These are phyloP conservation scores for Ophion obscuratus DNA, from an alignment of 2,888 invertebrate genomes.

Conservation along the genomic window DNA sequence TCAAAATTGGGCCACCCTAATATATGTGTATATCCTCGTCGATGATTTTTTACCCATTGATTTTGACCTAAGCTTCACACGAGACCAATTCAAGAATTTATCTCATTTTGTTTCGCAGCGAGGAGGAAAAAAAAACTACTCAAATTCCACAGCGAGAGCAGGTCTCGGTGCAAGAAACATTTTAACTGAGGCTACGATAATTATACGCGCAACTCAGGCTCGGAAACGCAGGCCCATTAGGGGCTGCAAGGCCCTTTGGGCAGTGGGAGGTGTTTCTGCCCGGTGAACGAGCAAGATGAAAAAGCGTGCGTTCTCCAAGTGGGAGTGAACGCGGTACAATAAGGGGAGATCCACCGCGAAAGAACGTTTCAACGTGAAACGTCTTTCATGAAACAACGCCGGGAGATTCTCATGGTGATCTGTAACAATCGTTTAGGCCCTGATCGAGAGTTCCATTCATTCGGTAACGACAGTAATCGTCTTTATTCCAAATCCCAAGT, in stretches of 20 bases:
- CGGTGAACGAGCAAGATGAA: slow-evolving; percentile 52
- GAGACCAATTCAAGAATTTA: neutral
- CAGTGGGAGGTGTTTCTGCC: slow-evolving; percentile 74
- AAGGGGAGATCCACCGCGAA: slow-evolving; percentile 4
- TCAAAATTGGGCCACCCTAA: too few species aligned
- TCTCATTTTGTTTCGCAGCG: neutral
- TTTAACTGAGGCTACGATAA: slow-evolving; percentile 70
- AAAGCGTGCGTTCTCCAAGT: slow-evolving; percentile 20
- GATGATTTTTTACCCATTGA: slow-evolving; percentile 14
- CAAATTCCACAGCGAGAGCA: neutral
- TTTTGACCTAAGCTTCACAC: too few species aligned
- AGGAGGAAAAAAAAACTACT: neutral
- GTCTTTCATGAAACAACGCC: neutral
- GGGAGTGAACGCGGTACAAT: slow-evolving; percentile 35
- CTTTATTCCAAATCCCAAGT: too few species aligned
- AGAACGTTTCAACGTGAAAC: slow-evolving; percentile 27
- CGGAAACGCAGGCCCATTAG: slow-evolving; percentile 72
- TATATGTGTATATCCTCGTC: slow-evolving; percentile 4
- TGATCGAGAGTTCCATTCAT: too few species aligned
- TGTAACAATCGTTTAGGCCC: too few species aligned
- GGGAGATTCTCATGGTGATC: too few species aligned
- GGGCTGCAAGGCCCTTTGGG: slow-evolving; percentile 72
- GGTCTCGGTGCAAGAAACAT: neutral
- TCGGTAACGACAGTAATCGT: too few species aligned
- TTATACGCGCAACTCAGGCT: slow-evolving; percentile 76